Percentiles rank a stretch among this genome's conserved stretches.
Conservation (phyloP, 2,797 vertebrate species). For the Myotis myotis region DNA sequence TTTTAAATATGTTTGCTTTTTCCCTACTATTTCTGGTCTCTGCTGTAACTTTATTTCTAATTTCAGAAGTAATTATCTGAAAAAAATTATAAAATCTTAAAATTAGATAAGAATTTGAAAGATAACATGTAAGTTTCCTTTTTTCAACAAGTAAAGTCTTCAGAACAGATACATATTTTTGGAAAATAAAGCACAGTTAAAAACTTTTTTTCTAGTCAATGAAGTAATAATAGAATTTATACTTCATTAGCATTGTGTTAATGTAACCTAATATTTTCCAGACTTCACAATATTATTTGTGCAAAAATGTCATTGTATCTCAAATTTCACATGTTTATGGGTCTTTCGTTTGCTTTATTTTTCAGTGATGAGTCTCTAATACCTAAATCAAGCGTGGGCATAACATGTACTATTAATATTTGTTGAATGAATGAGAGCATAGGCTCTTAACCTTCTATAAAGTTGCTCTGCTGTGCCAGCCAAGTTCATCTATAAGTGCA, state of each 20-base stretch:
- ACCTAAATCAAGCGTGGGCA: background rate
- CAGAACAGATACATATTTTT: background rate
- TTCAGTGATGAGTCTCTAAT: background rate
- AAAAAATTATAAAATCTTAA: background rate
- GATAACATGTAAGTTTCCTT: background rate
- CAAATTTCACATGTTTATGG: background rate
- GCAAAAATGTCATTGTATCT: background rate
- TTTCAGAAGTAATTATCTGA: background rate
- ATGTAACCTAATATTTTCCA: background rate
- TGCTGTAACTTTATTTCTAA: background rate
- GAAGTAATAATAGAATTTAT: background rate
- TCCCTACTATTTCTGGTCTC: background rate
- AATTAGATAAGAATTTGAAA: background rate
- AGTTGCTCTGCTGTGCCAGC: background rate
- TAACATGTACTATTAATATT: background rate
- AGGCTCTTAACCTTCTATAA: background rate
- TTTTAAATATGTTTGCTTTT: background rate
- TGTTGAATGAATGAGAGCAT: background rate
- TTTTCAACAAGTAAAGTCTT: background rate
- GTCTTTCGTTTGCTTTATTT: background rate
- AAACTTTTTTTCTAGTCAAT: background rate
- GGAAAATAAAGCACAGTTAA: background rate
- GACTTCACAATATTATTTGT: background rate
- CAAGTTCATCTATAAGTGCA: background rate
- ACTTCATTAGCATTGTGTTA: slow-evolving; percentile 12